Conservation (phyloP, 2,888 invertebrate genomes). For the Drosophila barbarae region DNA sequence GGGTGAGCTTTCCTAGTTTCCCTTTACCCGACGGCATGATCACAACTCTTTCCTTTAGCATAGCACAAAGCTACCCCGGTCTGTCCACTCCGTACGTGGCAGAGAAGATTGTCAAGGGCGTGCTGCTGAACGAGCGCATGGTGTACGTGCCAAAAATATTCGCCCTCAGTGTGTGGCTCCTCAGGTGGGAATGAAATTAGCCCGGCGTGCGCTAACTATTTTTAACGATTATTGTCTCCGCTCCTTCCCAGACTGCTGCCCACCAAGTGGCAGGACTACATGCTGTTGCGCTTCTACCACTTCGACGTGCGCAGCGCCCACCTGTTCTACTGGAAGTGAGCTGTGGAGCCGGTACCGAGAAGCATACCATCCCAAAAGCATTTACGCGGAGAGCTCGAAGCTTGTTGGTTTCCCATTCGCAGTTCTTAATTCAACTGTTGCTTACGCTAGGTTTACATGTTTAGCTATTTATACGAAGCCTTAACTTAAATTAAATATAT, state of each 20-base stretch:
- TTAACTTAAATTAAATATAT: slow-evolving; percentile 41
- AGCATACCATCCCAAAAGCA: slow-evolving; percentile 19
- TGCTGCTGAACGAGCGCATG: slow-evolving; percentile 77
- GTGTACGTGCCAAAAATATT: slow-evolving; percentile 78
- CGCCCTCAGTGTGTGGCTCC: slow-evolving; percentile 77
- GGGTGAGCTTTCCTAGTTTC: slow-evolving; percentile 61
- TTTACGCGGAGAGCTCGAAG: slow-evolving; percentile 17
- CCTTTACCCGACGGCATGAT: neutral
- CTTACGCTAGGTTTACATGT: slow-evolving; percentile 35
- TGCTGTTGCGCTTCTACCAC: slow-evolving; percentile 75
- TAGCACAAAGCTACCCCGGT: slow-evolving; percentile 77
- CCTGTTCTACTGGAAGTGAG: slow-evolving; percentile 77
- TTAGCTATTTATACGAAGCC: slow-evolving; percentile 42
- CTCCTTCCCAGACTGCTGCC: slow-evolving; percentile 69
- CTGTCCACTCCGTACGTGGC: slow-evolving; percentile 78
- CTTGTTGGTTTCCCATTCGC: slow-evolving; percentile 22
- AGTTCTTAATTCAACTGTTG: slow-evolving; percentile 34
- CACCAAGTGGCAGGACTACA: slow-evolving; percentile 78
- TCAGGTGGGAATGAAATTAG: slow-evolving; percentile 63
- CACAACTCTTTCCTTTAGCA: slow-evolving; percentile 49
- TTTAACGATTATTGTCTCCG: slow-evolving; percentile 13
- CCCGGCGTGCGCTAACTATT: neutral
- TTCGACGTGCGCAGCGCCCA: slow-evolving; percentile 77
- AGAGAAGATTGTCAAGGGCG: slow-evolving; percentile 76
- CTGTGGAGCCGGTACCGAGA: neutral